Percentiles rank a stretch among this genome's conserved stretches.
These are phyloP conservation scores for Cebidichthys violaceus DNA, from an alignment of 2,113 vertebrate genomes.

Conservation along the genomic window DNA sequence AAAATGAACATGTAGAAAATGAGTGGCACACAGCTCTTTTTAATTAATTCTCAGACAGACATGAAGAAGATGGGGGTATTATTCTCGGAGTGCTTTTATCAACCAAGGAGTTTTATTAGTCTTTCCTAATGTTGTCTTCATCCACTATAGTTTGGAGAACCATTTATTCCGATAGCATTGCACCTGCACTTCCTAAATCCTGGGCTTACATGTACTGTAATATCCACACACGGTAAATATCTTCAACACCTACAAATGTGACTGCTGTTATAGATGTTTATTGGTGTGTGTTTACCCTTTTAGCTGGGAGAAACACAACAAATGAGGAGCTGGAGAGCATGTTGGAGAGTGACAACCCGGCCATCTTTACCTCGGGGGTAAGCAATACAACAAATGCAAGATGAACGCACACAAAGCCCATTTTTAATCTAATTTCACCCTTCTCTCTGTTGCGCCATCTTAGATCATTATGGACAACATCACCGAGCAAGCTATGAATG, in stretches of 20 bases:
- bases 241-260: neutral
- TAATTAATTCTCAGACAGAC: slow-evolving; percentile 38
- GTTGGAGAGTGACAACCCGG: slow-evolving; percentile 96
- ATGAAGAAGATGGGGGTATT: neutral
- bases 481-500: slow-evolving; percentile 95
- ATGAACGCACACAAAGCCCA: neutral
- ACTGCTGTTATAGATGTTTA: neutral
- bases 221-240: neutral
- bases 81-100: neutral
- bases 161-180: slow-evolving; percentile 9
- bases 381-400: slow-evolving; percentile 54
- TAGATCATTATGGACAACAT: slow-evolving; percentile 99
- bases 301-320: slow-evolving; percentile 96
- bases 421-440: neutral
- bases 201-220: neutral
- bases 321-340: slow-evolving; percentile 98
- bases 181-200: neutral
- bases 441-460: neutral
- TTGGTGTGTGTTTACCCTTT: slow-evolving; percentile 51
- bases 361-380: slow-evolving; percentile 97
- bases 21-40: slow-evolving; percentile 24
- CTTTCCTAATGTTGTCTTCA: slow-evolving; percentile 22
- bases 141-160: slow-evolving; percentile 9
- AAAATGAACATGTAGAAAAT: slow-evolving; percentile 34
- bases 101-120: neutral